These are phyloP conservation scores for Trichechus manatus DNA, from an alignment of 2,113 vertebrate genomes.

Conservation along the genomic window DNA sequence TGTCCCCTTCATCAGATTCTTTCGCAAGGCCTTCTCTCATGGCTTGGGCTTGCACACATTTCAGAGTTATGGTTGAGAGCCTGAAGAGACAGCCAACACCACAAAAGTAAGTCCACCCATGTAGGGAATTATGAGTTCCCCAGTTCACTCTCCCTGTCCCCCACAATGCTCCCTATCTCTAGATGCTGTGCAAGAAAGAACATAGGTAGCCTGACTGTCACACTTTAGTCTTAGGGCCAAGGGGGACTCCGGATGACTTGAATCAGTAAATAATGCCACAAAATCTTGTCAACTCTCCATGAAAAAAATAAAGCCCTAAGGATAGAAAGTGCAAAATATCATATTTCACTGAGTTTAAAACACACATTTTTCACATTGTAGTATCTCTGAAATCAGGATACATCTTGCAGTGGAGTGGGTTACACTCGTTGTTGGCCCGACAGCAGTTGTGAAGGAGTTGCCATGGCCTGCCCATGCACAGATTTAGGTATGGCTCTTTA, in stretches of 20 bases:
- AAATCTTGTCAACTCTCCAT: neutral
- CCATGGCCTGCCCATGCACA: too few relatives aligned
- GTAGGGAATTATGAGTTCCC: neutral
- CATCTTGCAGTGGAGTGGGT: neutral
- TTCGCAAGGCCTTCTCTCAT: slow-evolving; percentile 76
- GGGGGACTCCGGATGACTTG: neutral
- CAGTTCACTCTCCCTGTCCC: neutral
- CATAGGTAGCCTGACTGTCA: neutral
- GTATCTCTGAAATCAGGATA: neutral
- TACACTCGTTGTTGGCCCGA: neutral
- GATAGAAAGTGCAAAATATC: neutral
- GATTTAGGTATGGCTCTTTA: neutral
- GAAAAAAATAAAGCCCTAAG: neutral
- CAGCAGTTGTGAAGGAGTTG: too few relatives aligned
- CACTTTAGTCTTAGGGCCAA: neutral
- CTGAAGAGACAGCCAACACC: slow-evolving; percentile 55
- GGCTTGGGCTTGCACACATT: slow-evolving; percentile 77
- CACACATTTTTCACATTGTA: neutral
- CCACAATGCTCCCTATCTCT: neutral
- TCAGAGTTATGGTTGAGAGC: slow-evolving; percentile 72
- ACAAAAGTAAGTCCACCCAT: neutral
- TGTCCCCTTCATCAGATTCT: slow-evolving; percentile 81
- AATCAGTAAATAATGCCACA: neutral
- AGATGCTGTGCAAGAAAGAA: neutral
- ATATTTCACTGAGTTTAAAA: neutral